Conservation (phyloP, 2,797 vertebrate genomes). For the Cossypha dichroa region DNA sequence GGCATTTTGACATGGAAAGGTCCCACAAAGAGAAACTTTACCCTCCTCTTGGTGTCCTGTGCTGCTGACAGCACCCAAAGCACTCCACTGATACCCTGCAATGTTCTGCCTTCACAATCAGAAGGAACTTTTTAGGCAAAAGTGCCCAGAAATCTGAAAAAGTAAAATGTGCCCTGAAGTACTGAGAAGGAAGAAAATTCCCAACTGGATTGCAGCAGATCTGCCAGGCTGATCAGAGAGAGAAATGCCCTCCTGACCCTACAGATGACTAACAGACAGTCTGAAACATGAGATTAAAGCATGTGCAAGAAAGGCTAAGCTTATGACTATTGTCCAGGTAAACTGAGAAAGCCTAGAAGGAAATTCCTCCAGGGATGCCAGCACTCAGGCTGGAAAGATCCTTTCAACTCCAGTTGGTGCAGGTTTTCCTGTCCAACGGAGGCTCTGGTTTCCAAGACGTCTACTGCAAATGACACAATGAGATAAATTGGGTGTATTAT, state of each 20-base stretch:
- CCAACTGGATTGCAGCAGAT: not conserved
- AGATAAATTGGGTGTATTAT: not conserved
- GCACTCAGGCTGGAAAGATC: not conserved
- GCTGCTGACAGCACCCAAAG: not conserved
- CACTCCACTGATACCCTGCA: not conserved
- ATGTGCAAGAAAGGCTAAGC: not conserved
- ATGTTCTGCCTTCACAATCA: not conserved
- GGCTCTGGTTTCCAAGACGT: constrained; percentile 1
- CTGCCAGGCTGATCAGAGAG: not conserved
- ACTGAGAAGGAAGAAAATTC: not conserved
- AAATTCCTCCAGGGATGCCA: constrained; percentile 9
- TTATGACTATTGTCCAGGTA: not conserved
- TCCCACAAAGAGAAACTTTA: not conserved
- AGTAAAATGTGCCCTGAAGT: not conserved
- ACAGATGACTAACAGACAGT: not conserved
- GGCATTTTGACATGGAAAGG: not conserved
- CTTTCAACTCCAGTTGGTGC: not conserved
- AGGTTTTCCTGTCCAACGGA: not conserved
- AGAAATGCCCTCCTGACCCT: not conserved
- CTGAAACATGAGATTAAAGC: not conserved
- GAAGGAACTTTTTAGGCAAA: not conserved
- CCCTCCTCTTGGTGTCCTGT: not conserved
- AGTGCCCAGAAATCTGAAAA: not conserved
- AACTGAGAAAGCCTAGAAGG: constrained; percentile 8
- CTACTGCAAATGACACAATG: not conserved